Conservation (phyloP, 2,113 vertebrate species). For the Cyanistes caeruleus region DNA sequence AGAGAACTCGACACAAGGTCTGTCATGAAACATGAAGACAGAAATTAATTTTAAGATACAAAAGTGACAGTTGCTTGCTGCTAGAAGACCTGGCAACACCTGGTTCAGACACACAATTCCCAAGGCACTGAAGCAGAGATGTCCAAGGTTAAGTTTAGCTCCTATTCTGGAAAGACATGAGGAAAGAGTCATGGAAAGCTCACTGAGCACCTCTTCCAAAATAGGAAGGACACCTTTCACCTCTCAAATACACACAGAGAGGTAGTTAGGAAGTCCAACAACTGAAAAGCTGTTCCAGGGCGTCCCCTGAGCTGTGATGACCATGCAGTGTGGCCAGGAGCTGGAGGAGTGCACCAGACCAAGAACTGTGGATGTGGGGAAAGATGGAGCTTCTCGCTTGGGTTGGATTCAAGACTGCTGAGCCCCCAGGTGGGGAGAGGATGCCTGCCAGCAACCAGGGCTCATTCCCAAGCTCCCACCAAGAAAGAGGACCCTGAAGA, state of each 20-base stretch:
- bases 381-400: neutral
- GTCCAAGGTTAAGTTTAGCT: neutral
- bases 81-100: neutral
- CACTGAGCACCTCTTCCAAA: neutral
- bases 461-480: neutral
- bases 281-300: neutral
- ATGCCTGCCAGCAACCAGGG: neutral
- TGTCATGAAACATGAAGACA: neutral
- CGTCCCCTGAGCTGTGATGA: neutral
- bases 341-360: neutral
- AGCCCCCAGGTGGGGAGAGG: neutral
- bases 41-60: neutral
- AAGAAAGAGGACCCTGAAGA: neutral
- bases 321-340: neutral
- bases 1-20: neutral
- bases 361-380: neutral
- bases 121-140: neutral
- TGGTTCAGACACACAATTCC: neutral
- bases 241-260: neutral
- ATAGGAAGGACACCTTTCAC: neutral
- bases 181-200: neutral
- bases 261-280: neutral
- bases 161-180: neutral
- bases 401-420: neutral
- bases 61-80: neutral